Conservation (phyloP, 1,140 invertebrate species). For the Streblospio benedicti region DNA sequence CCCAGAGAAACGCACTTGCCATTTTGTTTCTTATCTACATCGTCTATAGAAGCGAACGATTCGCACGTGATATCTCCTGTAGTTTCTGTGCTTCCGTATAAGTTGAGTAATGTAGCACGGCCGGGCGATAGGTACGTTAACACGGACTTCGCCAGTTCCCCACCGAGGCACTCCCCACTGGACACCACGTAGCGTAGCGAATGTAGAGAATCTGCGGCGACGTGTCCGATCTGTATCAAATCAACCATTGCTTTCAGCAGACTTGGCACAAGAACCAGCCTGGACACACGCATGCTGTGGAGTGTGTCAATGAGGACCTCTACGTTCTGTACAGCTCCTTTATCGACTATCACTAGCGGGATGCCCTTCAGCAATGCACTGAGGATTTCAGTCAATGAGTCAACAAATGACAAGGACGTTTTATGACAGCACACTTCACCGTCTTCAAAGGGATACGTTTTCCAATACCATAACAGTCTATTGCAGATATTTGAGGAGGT, state of each 20-base stretch:
- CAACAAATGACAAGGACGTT: not conserved
- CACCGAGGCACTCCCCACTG: not conserved
- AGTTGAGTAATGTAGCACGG: not conserved
- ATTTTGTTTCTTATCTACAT: not conserved
- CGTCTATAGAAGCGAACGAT: not conserved
- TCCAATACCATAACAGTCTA: not conserved
- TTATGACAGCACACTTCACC: not conserved
- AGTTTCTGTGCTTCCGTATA: not conserved
- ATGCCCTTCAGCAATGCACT: not conserved
- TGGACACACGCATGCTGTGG: not conserved
- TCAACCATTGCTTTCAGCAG: not conserved
- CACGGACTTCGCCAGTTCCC: not conserved
- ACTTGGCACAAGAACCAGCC: not conserved
- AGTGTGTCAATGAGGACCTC: not conserved
- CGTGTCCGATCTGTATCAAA: not conserved
- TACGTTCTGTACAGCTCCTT: not conserved
- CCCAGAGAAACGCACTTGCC: not conserved
- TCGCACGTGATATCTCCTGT: not conserved
- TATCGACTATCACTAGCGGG: not conserved
- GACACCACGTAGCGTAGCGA: not conserved
- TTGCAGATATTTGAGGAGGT: not conserved
- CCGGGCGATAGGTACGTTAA: not conserved
- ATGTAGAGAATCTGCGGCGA: not conserved
- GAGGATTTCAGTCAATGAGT: not conserved
- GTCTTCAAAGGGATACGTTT: not conserved